Percentiles rank a stretch among this genome's conserved stretches.
These are phyloP conservation scores for Spilogale gracilis DNA, from an alignment of 2,113 vertebrate genomes.

Conservation along the genomic window DNA sequence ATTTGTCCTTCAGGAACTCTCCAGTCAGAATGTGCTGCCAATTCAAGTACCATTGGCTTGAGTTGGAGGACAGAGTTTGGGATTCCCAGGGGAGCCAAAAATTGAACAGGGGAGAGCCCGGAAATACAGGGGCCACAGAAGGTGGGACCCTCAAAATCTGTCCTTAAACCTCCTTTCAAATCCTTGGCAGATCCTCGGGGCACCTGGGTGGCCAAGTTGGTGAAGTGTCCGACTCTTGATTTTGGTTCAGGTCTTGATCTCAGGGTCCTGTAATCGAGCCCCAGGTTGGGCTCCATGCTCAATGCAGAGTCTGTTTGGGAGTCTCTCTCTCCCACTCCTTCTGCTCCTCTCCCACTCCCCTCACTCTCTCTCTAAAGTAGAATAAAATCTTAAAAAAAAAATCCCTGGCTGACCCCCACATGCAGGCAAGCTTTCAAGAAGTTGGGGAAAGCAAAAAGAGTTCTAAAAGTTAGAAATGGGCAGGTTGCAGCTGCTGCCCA, in stretches of 20 bases:
- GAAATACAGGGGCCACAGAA: neutral
- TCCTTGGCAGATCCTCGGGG: neutral
- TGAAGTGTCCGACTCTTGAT: neutral
- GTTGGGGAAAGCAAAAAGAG: fast-evolving
- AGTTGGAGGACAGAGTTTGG: neutral
- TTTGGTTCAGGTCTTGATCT: neutral
- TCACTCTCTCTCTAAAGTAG: neutral
- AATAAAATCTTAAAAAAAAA: neutral
- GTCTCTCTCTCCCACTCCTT: neutral
- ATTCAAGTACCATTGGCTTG: neutral
- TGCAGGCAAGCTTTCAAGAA: neutral
- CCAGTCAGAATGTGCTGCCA: neutral
- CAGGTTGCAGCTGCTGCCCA: neutral
- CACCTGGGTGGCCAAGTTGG: neutral
- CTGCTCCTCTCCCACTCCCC: no score
- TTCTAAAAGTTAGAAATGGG: neutral
- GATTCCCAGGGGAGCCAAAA: neutral
- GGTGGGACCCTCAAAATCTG: neutral
- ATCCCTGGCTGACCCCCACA: neutral
- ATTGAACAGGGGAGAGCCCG: neutral
- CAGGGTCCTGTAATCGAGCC: neutral
- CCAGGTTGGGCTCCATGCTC: fast-evolving
- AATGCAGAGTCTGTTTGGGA: neutral
- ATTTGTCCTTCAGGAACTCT: neutral
- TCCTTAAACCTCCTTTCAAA: neutral